Base-by-base conservation (phyloP, 2,113 vertebrate genomes). In the Connochaetes taurinus region DNA sequence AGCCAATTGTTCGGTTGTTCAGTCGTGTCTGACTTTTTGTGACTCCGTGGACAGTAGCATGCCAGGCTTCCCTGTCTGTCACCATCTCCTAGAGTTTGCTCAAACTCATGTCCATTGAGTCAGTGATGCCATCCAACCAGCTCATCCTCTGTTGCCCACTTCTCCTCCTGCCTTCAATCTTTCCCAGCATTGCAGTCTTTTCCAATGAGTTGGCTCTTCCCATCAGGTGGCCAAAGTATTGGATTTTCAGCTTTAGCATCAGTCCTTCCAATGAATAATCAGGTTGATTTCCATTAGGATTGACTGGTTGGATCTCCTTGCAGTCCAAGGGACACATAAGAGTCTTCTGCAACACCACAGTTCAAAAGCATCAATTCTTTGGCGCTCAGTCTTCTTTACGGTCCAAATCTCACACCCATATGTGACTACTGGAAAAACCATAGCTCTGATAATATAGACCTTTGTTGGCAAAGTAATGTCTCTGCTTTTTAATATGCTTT, bases 1-100 rank as follows among this genome's bases (percentile, higher is more conserved):
- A 21, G 9, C 17, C 64, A 71, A 1, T 5, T 21, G 17, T 71
- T 71, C 1, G 2, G 64, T 36, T 0, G 0, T 67, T 67, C 64
- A 67, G 64, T 36, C 0, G 0, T 36, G n/a, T 71, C n/a, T 0
- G 0, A 71, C 9, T 36, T 36, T 64, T 21, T 36, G 64, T 10
- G 64, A 71, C 64, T 71, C 17, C 1, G 0, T 71, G 64, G n/a
- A 11, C 17, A 11, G n/a, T 17, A 71, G n/a, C 64, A 71, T 71
- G n/a, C 64, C 64, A 71, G 64, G 64, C 9, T 36, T 71, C 64
- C 64, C 9, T 71, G n/a, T 71, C n/a, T 4, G 0, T 36, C n/a
- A 36, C 9, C 64, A 71, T 71, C 64, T 67, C 7, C 62, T 21
- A n/a, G 64, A 71, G 17, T 71, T 36, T 21, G 17, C 64, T 71